Conservation (phyloP, 2,797 vertebrate species). For the Erethizon dorsatum region DNA sequence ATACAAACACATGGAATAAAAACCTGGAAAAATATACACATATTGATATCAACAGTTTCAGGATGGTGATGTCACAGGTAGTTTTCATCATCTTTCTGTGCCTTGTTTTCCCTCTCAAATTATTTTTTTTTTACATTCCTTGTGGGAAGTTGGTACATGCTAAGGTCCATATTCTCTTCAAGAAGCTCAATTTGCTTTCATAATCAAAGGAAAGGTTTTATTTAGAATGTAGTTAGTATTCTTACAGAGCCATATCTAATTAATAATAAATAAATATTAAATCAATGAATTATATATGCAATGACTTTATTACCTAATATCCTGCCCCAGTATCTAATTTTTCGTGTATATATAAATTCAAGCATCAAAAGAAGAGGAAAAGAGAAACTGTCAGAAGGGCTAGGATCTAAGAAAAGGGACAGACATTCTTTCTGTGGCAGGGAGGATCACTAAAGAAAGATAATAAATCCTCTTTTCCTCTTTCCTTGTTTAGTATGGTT, state of each 20-base stretch:
- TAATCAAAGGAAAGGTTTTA: background rate
- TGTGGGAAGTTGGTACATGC: background rate
- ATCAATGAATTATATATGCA: background rate
- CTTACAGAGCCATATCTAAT: background rate
- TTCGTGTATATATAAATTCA: background rate
- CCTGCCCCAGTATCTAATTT: background rate
- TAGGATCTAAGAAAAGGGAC: background rate
- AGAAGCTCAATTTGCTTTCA: background rate
- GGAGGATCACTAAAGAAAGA: background rate
- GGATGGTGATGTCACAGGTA: background rate
- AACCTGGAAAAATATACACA: background rate
- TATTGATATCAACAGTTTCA: background rate
- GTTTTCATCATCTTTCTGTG: background rate
- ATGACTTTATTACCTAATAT: constrained; percentile 28
- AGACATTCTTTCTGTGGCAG: background rate
- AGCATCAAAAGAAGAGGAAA: background rate
- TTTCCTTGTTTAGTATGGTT: background rate
- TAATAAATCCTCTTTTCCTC: background rate
- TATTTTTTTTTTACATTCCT: background rate
- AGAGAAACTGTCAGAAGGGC: background rate
- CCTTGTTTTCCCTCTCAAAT: background rate
- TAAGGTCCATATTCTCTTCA: background rate
- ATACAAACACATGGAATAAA: background rate
- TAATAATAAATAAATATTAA: constrained; percentile 38
- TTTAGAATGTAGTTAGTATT: constrained; percentile 29